Percentiles rank a stretch among this genome's conserved stretches.
phyloP scores from a whole-genome alignment of 2,113 vertebrate genomes.

The Penelope pileata region DNA sequence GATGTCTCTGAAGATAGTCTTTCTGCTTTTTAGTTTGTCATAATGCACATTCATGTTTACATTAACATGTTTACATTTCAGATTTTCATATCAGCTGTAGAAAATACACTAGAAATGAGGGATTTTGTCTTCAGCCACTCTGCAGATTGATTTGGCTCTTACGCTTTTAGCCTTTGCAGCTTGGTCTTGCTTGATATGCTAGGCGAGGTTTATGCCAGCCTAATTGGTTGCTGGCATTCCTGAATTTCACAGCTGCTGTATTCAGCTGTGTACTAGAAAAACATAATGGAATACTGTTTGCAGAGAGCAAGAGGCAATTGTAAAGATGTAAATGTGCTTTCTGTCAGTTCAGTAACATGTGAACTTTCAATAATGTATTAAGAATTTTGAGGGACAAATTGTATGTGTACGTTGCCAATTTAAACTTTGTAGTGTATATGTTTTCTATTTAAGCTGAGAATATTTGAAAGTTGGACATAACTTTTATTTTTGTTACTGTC shows the following conservation, averaged over 20 bases:
- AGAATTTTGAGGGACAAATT: conserved; percentile 37
- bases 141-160: conserved; percentile 43
- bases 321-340: conserved; percentile 69
- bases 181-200: conserved; percentile 74
- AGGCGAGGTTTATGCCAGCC: conserved; percentile 70
- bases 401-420: not conserved
- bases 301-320: conserved; percentile 72
- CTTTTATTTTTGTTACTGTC: not conserved
- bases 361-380: not conserved
- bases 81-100: conserved; percentile 13
- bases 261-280: conserved; percentile 77
- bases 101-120: not conserved
- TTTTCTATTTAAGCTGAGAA: not conserved
- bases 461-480: not conserved
- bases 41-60: not conserved
- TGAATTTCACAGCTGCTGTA: conserved; percentile 76
- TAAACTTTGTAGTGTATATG: not conserved
- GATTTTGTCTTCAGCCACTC: not conserved
- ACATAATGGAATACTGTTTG: conserved; percentile 77
- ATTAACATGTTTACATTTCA: not conserved
- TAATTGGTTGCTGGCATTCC: conserved; percentile 79
- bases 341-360: conserved; percentile 47
- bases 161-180: conserved; percentile 34
- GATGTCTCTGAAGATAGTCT: not conserved
- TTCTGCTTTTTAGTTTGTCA: not conserved